A percentile compares a stretch with the other conserved stretches of the same genome.
These are phyloP conservation scores for Nebria ingens DNA, from an alignment of 1,140 invertebrate species.

Conservation along the genomic window DNA sequence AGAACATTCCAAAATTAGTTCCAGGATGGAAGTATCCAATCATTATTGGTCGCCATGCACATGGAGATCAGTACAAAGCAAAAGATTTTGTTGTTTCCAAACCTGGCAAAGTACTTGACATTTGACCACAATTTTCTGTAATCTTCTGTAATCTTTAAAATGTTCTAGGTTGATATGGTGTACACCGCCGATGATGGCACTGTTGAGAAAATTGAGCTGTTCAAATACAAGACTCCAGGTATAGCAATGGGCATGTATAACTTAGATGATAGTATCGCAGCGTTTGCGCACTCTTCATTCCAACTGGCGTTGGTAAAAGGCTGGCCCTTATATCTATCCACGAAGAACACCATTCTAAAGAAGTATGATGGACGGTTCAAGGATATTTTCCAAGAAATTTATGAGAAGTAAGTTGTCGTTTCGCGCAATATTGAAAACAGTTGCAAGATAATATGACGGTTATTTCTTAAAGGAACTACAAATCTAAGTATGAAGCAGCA, in stretches of 20 bases:
- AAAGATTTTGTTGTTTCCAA: conserved; percentile 65
- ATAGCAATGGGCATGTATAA: conserved; percentile 84
- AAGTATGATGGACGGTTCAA: conserved; percentile 86
- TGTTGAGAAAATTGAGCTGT: conserved; percentile 47
- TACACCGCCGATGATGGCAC: conserved; percentile 50
- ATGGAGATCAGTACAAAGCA: conserved; percentile 87
- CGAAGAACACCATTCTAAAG: conserved; percentile 89
- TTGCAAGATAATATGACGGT: background rate
- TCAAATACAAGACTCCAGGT: conserved; percentile 63
- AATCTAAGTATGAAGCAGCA: conserved; percentile 59
- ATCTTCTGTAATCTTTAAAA: no score
- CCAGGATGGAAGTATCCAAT: conserved; percentile 76
- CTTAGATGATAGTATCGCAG: conserved; percentile 71
- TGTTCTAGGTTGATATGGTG: conserved; percentile 51
- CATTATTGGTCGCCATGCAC: conserved; percentile 79
- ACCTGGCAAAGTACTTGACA: conserved; percentile 49
- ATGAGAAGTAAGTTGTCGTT: conserved; percentile 49
- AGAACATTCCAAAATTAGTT: conserved; percentile 77
- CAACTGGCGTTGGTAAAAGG: conserved; percentile 71
- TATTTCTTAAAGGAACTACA: conserved; percentile 53
- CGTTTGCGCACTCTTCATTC: conserved; percentile 80
- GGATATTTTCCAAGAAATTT: conserved; percentile 87
- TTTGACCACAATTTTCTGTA: background rate
- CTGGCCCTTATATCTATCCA: conserved; percentile 77
- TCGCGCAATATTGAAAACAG: background rate